A percentile compares a stretch with the other conserved stretches of the same genome.
Evolutionary conservation across 2,113 vertebrate species (phyloP).

Genomic region (Hystrix cristata): DNA sequence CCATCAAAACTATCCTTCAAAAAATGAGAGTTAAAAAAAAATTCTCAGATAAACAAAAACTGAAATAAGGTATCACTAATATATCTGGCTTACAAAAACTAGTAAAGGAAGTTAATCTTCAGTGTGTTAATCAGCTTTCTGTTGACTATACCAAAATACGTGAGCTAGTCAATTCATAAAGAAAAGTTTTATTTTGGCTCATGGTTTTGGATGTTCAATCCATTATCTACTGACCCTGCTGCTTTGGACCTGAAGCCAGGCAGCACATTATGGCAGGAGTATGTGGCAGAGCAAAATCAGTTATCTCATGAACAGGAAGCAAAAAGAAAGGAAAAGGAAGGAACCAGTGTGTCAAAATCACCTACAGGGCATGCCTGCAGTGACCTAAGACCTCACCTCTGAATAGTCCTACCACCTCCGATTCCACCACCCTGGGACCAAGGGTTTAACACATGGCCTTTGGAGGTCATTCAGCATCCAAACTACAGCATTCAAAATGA

Average conservation of each 20-base stretch:
- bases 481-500: not conserved
- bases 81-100: not conserved
- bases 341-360: not conserved
- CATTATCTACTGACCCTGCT: not conserved
- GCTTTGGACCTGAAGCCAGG: not conserved
- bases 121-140: not conserved
- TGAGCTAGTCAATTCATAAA: not conserved
- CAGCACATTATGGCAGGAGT: not conserved
- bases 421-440: not conserved
- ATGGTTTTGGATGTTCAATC: not conserved
- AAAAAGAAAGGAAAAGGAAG: not conserved
- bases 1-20: slow-evolving; percentile 25
- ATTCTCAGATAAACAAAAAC: slow-evolving; percentile 32
- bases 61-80: not conserved
- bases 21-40: not conserved
- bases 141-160: not conserved
- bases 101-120: not conserved
- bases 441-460: not conserved
- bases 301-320: not conserved
- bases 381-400: not conserved
- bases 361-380: not conserved
- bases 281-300: not conserved
- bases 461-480: not conserved
- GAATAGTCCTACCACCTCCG: not conserved
- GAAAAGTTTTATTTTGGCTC: not conserved